Conservation (phyloP, 2,888 invertebrate genomes). For the Eupeodes latifasciatus region DNA sequence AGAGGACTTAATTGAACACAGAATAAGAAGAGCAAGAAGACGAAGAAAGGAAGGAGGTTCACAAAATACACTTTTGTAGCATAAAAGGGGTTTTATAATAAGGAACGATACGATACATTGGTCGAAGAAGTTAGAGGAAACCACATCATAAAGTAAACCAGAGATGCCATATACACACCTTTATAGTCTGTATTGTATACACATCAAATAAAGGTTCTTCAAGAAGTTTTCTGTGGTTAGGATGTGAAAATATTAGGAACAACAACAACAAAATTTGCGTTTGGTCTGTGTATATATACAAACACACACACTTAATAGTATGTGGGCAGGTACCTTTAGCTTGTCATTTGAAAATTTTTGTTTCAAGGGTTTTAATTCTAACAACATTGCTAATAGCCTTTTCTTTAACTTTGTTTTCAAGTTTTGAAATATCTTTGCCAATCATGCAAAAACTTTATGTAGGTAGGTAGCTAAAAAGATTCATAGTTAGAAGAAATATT, state of each 20-base stretch:
- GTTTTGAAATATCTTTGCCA: constrained; percentile 19
- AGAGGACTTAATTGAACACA: constrained; percentile 46
- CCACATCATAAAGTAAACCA: constrained; percentile 58
- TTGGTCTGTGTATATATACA: too few species aligned
- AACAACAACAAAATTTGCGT: background rate
- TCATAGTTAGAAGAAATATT: background rate
- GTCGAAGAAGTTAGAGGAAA: constrained; percentile 47
- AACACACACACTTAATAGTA: too few species aligned
- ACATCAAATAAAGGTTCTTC: constrained; percentile 42
- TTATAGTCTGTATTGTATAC: background rate
- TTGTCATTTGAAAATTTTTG: background rate
- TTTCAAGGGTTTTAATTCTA: background rate
- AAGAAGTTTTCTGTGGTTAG: constrained; percentile 38
- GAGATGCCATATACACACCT: constrained; percentile 54
- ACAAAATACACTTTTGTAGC: constrained; percentile 19
- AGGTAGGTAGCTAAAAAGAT: background rate
- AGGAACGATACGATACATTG: constrained; percentile 40
- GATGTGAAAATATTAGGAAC: background rate
- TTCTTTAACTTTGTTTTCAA: constrained; percentile 27
- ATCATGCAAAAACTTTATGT: background rate
- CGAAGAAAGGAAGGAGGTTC: constrained; percentile 19
- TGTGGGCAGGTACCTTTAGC: background rate
- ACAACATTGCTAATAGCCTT: background rate
- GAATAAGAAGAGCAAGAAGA: background rate
- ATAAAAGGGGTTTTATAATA: constrained; percentile 44